Evolutionary conservation across 2,888 invertebrate species (phyloP).

Genomic region (Diplazon laetatorius): DNA sequence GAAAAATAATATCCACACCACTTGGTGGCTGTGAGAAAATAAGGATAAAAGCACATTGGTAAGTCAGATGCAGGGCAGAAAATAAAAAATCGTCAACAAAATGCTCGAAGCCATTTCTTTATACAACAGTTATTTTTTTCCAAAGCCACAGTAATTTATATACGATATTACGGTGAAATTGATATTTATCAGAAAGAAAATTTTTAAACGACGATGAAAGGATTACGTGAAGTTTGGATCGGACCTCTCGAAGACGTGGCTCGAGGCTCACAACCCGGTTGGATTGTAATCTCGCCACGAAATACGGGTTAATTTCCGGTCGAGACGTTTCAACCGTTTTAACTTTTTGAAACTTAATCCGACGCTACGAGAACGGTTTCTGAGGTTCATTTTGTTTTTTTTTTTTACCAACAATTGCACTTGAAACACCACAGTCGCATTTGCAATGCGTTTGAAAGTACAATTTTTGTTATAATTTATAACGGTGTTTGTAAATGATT

Average conservation of each 20-base stretch:
- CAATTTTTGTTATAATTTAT: too few species aligned
- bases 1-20: too few species aligned
- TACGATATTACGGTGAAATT: constrained; percentile 13
- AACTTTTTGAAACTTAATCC: background rate
- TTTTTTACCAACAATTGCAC: constrained; percentile 1
- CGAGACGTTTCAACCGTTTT: background rate
- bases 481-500: too few species aligned
- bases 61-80: background rate
- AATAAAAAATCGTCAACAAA: background rate
- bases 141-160: constrained; percentile 1
- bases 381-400: too few species aligned
- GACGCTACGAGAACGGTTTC: background rate
- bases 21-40: background rate
- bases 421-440: background rate
- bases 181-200: constrained; percentile 23
- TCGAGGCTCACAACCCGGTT: constrained; percentile 11
- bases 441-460: background rate
- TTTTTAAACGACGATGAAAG: constrained; percentile 4
- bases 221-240: background rate
- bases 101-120: background rate
- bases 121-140: background rate
- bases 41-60: background rate
- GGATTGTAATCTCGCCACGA: constrained; percentile 38
- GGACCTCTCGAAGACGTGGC: background rate
- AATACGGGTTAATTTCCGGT: background rate